Evolutionary conservation across 2,888 invertebrate species (phyloP).

Genomic region (Eumerus sabulonum): DNA sequence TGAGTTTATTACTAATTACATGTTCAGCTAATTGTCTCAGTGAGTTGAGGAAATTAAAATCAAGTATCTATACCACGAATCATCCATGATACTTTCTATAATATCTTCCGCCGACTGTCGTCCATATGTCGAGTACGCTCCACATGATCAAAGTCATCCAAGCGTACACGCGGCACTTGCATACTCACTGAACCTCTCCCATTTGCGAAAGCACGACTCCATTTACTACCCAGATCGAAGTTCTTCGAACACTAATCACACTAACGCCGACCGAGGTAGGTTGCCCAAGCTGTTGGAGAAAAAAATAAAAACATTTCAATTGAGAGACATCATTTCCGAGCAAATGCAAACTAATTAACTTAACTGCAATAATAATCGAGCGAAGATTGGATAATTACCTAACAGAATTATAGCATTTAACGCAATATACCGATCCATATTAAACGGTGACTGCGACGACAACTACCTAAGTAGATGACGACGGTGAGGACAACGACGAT

Average conservation of each 20-base stretch:
- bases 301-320: slow-evolving; percentile 33
- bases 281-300: slow-evolving; percentile 12
- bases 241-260: slow-evolving; percentile 20
- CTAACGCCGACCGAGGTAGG: slow-evolving; percentile 7
- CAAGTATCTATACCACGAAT: slow-evolving; percentile 49
- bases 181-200: slow-evolving; percentile 46
- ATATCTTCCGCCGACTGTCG: slow-evolving; percentile 32
- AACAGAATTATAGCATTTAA: slow-evolving; percentile 56
- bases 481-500: slow-evolving; percentile 12
- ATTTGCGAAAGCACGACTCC: slow-evolving; percentile 16
- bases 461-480: slow-evolving; percentile 5
- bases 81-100: slow-evolving; percentile 51
- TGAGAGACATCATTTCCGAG: slow-evolving; percentile 57
- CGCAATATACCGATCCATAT: slow-evolving; percentile 41
- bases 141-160: slow-evolving; percentile 26
- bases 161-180: slow-evolving; percentile 23
- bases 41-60: slow-evolving; percentile 53
- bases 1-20: slow-evolving; percentile 49
- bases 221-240: slow-evolving; percentile 11
- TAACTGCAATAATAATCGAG: slow-evolving; percentile 66
- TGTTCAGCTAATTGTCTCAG: slow-evolving; percentile 48
- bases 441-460: slow-evolving; percentile 11
- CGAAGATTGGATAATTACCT: slow-evolving; percentile 65
- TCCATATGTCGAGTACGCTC: slow-evolving; percentile 21
- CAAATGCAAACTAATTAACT: slow-evolving; percentile 68